A percentile compares a stretch with the other conserved stretches of the same genome.
These are phyloP conservation scores for Zosterops borbonicus DNA, from an alignment of 2,113 vertebrate genomes.

Conservation along the genomic window DNA sequence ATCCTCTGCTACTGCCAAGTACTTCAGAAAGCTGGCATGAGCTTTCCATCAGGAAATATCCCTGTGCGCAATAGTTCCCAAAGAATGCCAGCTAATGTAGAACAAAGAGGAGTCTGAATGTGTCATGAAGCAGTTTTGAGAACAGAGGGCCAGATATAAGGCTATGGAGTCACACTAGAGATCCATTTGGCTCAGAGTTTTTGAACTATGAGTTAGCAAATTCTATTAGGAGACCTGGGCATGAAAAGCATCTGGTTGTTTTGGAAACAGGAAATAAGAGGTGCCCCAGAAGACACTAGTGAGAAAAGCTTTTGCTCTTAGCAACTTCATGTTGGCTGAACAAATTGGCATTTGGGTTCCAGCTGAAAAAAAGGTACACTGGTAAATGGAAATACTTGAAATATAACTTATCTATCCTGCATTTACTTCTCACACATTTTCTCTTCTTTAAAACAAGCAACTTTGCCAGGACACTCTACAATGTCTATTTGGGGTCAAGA, in stretches of 20 bases:
- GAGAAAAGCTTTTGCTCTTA: slow-evolving; percentile 60
- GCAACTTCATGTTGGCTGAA: not conserved
- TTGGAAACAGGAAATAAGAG: slow-evolving; percentile 8
- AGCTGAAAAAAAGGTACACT: not conserved
- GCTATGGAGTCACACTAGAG: not conserved
- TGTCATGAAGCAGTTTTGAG: not conserved
- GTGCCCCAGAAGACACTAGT: not conserved
- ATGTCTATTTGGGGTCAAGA: not conserved
- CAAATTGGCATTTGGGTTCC: not conserved
- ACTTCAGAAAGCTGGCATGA: slow-evolving; percentile 23
- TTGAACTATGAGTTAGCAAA: not conserved
- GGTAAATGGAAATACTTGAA: not conserved
- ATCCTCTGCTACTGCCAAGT: slow-evolving; percentile 16
- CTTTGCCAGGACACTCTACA: not conserved
- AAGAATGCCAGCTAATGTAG: not conserved
- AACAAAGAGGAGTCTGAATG: slow-evolving; percentile 5
- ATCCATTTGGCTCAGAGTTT: not conserved
- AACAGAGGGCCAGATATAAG: not conserved
- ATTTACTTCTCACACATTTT: not conserved
- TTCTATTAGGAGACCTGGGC: not conserved
- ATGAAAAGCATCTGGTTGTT: slow-evolving; percentile 19
- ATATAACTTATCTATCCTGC: not conserved
- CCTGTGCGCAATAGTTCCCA: not conserved
- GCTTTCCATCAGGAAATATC: not conserved
- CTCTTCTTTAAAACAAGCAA: not conserved